Percentiles rank a stretch among this genome's conserved stretches.
These are phyloP conservation scores for Fistularia tabacaria DNA, from an alignment of 2,797 vertebrate species.

Conservation along the genomic window DNA sequence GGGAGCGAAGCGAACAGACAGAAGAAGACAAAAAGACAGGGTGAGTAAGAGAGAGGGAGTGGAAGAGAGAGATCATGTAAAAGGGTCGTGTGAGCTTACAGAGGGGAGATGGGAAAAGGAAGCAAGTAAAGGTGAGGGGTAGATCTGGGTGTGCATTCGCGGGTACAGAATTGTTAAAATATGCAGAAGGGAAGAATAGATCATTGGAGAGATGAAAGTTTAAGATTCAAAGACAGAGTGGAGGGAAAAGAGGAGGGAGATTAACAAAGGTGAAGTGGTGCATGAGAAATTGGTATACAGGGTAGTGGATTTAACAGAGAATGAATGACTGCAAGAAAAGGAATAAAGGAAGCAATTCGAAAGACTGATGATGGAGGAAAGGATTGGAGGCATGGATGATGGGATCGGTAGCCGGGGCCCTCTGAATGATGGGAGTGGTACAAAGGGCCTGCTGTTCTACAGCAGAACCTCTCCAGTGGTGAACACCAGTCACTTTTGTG, in stretches of 20 bases:
- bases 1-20: constrained; percentile 13
- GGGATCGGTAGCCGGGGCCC: constrained; percentile 10
- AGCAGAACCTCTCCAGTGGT: constrained; percentile 61
- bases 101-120: constrained; percentile 18
- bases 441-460: constrained; percentile 44
- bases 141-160: constrained; percentile 14
- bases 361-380: constrained; percentile 9
- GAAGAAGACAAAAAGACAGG: constrained; percentile 13
- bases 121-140: neutral
- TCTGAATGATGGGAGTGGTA: constrained; percentile 8
- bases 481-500: constrained; percentile 52
- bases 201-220: constrained; percentile 36
- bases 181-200: constrained; percentile 45
- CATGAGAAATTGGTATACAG: constrained; percentile 48
- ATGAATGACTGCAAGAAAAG: constrained; percentile 13
- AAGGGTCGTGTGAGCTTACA: constrained; percentile 8
- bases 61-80: neutral
- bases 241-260: constrained; percentile 32
- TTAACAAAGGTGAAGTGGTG: constrained; percentile 60
- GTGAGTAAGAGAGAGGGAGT: neutral
- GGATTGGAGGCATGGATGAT: constrained; percentile 32
- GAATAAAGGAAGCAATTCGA: constrained; percentile 16
- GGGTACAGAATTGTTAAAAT: constrained; percentile 38
- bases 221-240: constrained; percentile 43
- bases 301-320: constrained; percentile 45